Evolutionary conservation across 2,888 invertebrate species (phyloP), one percentile per base, ranked within the genome.

Genomic region (Drosophila maculinotata): DNA sequence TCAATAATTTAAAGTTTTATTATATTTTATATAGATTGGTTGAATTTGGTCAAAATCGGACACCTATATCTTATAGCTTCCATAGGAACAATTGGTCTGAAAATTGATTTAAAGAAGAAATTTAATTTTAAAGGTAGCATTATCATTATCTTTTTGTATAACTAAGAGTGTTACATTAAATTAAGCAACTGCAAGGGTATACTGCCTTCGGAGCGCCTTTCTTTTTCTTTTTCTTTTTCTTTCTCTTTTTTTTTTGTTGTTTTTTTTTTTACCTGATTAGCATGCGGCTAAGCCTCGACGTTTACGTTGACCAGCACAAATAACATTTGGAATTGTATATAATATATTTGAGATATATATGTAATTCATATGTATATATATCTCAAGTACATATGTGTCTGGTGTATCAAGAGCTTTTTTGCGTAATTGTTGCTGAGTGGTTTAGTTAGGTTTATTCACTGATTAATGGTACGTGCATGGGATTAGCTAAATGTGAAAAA

Each of bases 231-330:
- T n/a, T n/a, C n/a, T n/a, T n/a, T n/a, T n/a, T n/a, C n/a, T n/a
- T n/a, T n/a, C n/a, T n/a, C n/a, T n/a, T n/a, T 15, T 38, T 35
- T 2, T 35, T 15, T 15, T 20, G 38, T 38, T 20, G 38, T 7
- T n/a, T n/a, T 31, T 12, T 6, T 4, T 53, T 57, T 15, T 53
- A 12, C 7, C 60, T 51, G 25, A 64, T 74, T 59, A 58, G 12
- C 33, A 73, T 69, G 60, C 60, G 31, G 26, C 23, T 52, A 10
- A 39, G 69, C 49, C 15, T 31, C 26, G 26, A 38, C 53, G 57
- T 42, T 48, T 35, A 28, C 26, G 60, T 80, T 77, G 63, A 67
- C 58, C 67, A 72, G n/a, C n/a, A 62, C 76, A 79, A 79, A 81
- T 68, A 66, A 42, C 71, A 54, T 64, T 68, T 51, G 30, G 39